These are phyloP conservation scores for Acipenser ruthenus DNA, from an alignment of 2,797 vertebrate genomes.

Conservation along the genomic window DNA sequence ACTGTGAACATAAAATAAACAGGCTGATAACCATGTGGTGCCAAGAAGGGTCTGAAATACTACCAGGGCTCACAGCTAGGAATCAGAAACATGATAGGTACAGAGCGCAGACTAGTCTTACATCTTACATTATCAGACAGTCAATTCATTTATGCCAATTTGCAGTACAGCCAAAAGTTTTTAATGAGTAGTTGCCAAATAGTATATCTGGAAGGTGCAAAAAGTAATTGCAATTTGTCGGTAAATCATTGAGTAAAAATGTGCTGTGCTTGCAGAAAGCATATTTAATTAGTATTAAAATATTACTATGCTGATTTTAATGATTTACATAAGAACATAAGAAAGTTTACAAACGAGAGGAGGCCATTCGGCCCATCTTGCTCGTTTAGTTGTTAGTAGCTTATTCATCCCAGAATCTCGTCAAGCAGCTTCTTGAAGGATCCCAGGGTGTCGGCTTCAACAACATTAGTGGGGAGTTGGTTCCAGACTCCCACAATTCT, in stretches of 20 bases:
- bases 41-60: conserved; percentile 35
- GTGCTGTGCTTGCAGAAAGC: neutral
- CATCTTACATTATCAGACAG: conserved; percentile 28
- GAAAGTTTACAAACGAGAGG: too few relatives aligned
- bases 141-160: conserved; percentile 34
- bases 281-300: neutral
- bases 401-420: too few relatives aligned
- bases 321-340: too few relatives aligned
- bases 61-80: conserved; percentile 28
- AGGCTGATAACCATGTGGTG: conserved; percentile 23
- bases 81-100: conserved; percentile 40
- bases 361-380: too few relatives aligned
- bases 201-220: neutral
- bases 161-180: conserved; percentile 27
- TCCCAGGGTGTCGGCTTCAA: too few relatives aligned
- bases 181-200: too few relatives aligned
- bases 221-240: neutral
- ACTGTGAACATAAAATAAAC: conserved; percentile 37
- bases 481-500: too few relatives aligned
- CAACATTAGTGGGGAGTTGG: too few relatives aligned
- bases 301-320: too few relatives aligned
- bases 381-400: too few relatives aligned
- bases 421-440: too few relatives aligned
- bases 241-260: neutral
- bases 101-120: conserved; percentile 37